A percentile compares a stretch with the other conserved stretches of the same genome.
These are phyloP conservation scores for Lemur catta DNA, from an alignment of 2,797 vertebrate species.

Conservation along the genomic window DNA sequence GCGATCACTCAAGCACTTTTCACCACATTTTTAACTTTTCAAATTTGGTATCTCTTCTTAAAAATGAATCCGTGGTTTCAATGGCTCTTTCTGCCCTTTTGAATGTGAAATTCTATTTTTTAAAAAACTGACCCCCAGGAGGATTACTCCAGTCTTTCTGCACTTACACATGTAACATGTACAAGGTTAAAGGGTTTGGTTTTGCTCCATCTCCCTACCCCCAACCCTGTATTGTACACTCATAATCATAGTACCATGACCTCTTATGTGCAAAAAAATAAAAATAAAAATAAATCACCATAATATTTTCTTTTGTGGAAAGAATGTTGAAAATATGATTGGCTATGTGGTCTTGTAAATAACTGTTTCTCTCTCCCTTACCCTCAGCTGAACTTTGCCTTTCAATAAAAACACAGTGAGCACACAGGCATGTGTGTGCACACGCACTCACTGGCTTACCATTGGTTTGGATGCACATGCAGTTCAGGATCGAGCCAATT, in stretches of 20 bases:
- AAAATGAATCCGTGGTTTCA: neutral
- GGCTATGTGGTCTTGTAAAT: neutral
- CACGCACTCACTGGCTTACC: neutral
- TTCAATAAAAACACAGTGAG: neutral
- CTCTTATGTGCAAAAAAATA: neutral
- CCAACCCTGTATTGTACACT: neutral
- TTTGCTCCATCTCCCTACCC: neutral
- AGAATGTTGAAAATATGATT: neutral
- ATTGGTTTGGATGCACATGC: neutral
- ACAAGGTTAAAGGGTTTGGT: neutral
- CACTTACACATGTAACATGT: neutral
- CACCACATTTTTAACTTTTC: neutral
- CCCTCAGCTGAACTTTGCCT: neutral
- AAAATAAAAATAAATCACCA: neutral
- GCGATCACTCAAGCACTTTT: neutral
- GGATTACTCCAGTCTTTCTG: neutral
- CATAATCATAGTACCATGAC: neutral
- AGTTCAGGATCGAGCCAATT: neutral
- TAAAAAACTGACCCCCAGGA: neutral
- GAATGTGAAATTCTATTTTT: constrained; percentile 35
- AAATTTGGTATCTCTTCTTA: neutral
- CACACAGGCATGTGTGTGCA: no score
- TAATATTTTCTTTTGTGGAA: neutral
- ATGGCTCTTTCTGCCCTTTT: neutral
- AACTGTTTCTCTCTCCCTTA: neutral